Percentiles rank a stretch among this genome's conserved stretches.
Conservation (phyloP, 2,113 vertebrate genomes). For the Engraulis encrasicolus region DNA sequence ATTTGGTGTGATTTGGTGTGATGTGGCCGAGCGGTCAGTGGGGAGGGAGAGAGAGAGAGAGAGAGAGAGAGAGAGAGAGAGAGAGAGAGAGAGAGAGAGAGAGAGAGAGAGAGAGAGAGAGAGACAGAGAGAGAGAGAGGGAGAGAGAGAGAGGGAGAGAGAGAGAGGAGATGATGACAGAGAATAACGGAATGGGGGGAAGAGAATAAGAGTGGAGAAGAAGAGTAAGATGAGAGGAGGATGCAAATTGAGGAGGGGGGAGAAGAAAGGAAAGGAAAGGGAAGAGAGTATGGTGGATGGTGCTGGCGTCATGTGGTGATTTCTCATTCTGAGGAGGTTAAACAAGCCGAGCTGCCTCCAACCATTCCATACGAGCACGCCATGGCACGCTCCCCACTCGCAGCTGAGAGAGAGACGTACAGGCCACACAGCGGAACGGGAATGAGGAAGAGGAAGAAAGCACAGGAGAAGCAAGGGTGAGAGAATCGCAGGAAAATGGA, state of each 20-base stretch:
- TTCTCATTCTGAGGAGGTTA: slow-evolving; percentile 61
- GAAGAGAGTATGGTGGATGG: slow-evolving; percentile 51
- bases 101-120: neutral
- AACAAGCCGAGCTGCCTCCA: slow-evolving; percentile 58
- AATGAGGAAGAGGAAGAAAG: neutral
- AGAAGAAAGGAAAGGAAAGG: slow-evolving; percentile 25
- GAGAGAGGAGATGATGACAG: neutral
- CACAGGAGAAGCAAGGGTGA: neutral
- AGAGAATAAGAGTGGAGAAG: no score
- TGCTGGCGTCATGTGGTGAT: slow-evolving; percentile 50
- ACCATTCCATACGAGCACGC: slow-evolving; percentile 61
- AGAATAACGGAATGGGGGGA: no score
- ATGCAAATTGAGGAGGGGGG: no score
- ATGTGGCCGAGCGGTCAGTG: no score
- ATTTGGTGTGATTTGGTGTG: no score
- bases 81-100: neutral
- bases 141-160: neutral
- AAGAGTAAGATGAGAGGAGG: no score
- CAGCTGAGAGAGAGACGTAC: slow-evolving; percentile 25
- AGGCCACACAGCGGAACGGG: slow-evolving; percentile 21
- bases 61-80: neutral
- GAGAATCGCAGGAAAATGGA: neutral
- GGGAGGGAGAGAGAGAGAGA: no score
- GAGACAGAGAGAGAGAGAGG: neutral
- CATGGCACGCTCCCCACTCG: slow-evolving; percentile 28